Conservation (phyloP, 2,888 invertebrate species). For the Oasisia sp. region DNA sequence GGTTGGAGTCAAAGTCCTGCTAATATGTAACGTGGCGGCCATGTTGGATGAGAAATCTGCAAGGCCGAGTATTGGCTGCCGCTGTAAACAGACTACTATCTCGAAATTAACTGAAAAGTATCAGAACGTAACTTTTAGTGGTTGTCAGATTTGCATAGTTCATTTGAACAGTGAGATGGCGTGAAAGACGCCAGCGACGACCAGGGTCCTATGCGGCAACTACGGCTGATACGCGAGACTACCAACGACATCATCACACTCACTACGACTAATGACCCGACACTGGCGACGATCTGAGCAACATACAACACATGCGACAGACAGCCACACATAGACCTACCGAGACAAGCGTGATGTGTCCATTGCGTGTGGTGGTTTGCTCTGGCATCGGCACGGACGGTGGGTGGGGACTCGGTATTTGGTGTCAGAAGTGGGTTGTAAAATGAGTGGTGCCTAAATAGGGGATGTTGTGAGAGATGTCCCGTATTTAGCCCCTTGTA, state of each 20-base stretch:
- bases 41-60: not conserved
- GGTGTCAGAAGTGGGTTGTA: not conserved
- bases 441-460: not conserved
- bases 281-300: not conserved
- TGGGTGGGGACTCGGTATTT: not conserved
- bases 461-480: not conserved
- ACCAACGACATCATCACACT: not conserved
- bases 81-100: not conserved
- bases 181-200: not conserved
- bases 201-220: not conserved
- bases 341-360: not conserved
- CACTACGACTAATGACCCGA: not conserved
- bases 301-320: not conserved
- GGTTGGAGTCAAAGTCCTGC: constrained; percentile 3
- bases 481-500: not conserved
- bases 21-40: not conserved
- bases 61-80: not conserved
- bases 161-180: not conserved
- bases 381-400: not conserved
- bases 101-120: not conserved
- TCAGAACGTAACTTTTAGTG: not conserved
- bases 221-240: not conserved
- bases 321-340: not conserved
- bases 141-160: not conserved
- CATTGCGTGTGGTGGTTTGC: too few species aligned